Evolutionary conservation across 2,113 vertebrate species (phyloP), one percentile per base, ranked within the genome.

Genomic region (Myotis yumanensis): DNA sequence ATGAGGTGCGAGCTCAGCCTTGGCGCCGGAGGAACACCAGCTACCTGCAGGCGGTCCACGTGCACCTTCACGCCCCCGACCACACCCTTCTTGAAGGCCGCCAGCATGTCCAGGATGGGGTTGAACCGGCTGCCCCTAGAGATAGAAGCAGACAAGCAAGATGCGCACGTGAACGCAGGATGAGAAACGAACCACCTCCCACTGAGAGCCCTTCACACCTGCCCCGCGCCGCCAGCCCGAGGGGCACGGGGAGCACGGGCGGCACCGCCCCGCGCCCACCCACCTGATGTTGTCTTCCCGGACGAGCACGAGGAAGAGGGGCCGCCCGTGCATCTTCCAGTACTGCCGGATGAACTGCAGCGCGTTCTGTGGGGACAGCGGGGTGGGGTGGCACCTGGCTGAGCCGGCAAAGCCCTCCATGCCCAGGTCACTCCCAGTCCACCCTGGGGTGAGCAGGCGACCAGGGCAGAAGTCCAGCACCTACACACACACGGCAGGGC

Each of bases 231-330:
- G 28, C 37, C n/a, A 75, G 48, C 51, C 25, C 20, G 32, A 91
- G 18, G 87, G 25, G 20, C 22, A 89, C 15, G 22, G 46, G 30
- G 37, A 12, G 40, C 30, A 37, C 54, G 22, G 22, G 22, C 54
- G 17, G 52, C 52, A 54, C 52, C 57, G 2, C 11, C 37, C 25
- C 51, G 64, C 1, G 66, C 11, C 43, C 3, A 35, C 96, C 81
- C 98, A 99, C 99, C 99, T 99, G 97, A 99, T 99, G 96, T 99
- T 99, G 97, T 99, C 99, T 96, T 99, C 99, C 17, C 99, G 99
- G 97, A 99, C 99, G 51, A 99, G 99, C 4, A 99, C 99, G 83
- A 99, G 98, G 54, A 99, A 99, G 37, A 99, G 98, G 7, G 99
- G 99, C 12, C 99, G 99, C 25, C 99, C 99, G 2, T 98, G 99